Base-by-base conservation (phyloP, 1,140 invertebrate species). In the Halesus radiatus region DNA sequence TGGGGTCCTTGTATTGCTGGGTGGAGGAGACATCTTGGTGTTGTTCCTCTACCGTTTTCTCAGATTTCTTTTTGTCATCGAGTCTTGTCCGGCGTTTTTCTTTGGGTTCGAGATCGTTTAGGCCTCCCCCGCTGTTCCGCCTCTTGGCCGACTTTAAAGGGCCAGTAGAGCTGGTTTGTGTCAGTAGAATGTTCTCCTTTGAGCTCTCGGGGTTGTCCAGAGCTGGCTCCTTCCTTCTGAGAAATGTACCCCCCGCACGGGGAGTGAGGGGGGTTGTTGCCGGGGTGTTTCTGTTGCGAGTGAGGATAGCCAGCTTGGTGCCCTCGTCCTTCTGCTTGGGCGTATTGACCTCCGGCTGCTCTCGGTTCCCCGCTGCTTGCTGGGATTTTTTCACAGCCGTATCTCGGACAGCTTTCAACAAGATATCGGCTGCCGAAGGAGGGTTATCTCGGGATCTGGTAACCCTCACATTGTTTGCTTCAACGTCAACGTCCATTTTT, bases 1-100 rank as follows among this genome's bases (percentile, higher is more conserved):
- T 58, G 10, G 76, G 18, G 18, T 79, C 77, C 18, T 82, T 80
- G 16, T 76, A 72, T 23, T 77, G 70, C 60, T 80, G 66, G 8
- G 79, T 80, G 10, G 82, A 83, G 0, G 82, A 79, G 16, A 83
- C 73, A 50, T 83, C 82, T 64, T 83, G 75, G 37, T 83, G 82
- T 56, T 83, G 82, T 52, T 83, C 81, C 20, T 64, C 56, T 5
- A 37, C 20, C 1, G 54, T 26, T 60, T 79, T 79, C n/a, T 58
- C 56, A 1, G 23, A 37, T 29, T 76, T 75, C 16, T 58, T 74
- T 50, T 81, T 83, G 45, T 83, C 83, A 45, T 79, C 76, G 18
- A 80, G 73, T 54, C 83, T 29, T 13, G 83, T 84, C 29, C 80
- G 70, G n/a, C 83, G 75, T 58, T 82, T 84, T 62, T 82, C 76